Evolutionary conservation across 2,113 vertebrate genomes (phyloP).

Genomic region (Equus przewalskii): DNA sequence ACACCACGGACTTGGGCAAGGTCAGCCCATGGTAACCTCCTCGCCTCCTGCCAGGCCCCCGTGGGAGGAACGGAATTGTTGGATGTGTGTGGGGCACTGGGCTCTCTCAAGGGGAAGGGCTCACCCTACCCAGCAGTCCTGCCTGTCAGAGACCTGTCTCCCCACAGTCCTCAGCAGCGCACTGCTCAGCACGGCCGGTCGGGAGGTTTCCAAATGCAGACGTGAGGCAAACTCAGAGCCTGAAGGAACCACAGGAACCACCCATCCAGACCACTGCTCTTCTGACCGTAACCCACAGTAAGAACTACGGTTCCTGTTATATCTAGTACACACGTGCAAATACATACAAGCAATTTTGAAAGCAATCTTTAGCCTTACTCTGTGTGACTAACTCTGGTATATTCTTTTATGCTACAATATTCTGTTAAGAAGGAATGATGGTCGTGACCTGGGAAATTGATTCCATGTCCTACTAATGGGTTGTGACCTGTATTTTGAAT

Average conservation of each 20-base stretch:
- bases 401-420: background rate
- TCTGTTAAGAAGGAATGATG: background rate
- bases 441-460: background rate
- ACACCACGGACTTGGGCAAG: too few relatives aligned
- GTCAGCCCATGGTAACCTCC: background rate
- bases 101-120: background rate
- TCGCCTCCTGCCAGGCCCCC: background rate
- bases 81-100: background rate
- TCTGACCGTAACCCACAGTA: background rate
- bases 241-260: background rate
- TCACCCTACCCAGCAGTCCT: background rate
- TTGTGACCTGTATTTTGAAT: background rate
- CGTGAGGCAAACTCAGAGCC: background rate
- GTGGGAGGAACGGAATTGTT: background rate
- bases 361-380: background rate
- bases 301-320: rapidly evolving
- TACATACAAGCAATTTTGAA: background rate
- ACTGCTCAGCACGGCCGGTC: background rate
- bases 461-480: background rate
- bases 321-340: background rate
- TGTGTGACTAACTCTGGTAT: background rate
- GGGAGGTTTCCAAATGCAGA: background rate
- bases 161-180: background rate
- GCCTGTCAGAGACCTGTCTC: background rate
- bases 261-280: background rate